Base-by-base conservation (phyloP, 2,797 vertebrate species). In the Glyptemys insculpta region DNA sequence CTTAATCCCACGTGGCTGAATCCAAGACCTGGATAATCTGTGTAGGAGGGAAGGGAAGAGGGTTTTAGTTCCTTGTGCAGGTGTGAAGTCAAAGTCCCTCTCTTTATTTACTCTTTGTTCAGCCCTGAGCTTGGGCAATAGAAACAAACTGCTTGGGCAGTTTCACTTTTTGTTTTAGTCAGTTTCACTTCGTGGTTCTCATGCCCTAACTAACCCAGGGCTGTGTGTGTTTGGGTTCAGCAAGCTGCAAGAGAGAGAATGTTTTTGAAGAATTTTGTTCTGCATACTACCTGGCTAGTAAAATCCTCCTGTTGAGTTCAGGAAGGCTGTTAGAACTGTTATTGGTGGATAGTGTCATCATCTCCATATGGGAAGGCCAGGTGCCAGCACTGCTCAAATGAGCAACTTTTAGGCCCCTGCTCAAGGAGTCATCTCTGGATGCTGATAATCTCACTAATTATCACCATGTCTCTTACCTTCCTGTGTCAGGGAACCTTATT, bases 381-480 rank as follows among this genome's bases (percentile, higher is more conserved):
- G 49, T 88, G 90, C 91, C 95, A 94, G 18, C 91, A 7, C 4
- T 27, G 91, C 83, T 91, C 56, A 85, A 85, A 47, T 37, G 90
- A 96, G 83, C 86, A 87, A n/a, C 81, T 93, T 87, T 37, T 89
- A 56, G 90, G 52, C 16, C 2, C 85, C 95, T 96, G 90, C 95
- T 86, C 83, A 44, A 72, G 8, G 79, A 78, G 78, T 23, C 57
- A 85, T 91, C 83, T 90, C 81, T 92, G 23, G 68, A 86, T 86
- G 90, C 87, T 87, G 90, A 80, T 88, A 79, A 96, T 95, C 95
- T 95, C 93, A 89, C 90, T 89, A 78, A 94, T 95, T 96, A 94
- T 96, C 96, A 95, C 97, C 97, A 95, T 96, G 95, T 84, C 87
- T 81, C 57, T 92, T 83, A 83, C 88, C 83, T 97, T 95, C 97